Evolutionary conservation across 1,140 invertebrate species (phyloP).

Genomic region (Papilio helenus): DNA sequence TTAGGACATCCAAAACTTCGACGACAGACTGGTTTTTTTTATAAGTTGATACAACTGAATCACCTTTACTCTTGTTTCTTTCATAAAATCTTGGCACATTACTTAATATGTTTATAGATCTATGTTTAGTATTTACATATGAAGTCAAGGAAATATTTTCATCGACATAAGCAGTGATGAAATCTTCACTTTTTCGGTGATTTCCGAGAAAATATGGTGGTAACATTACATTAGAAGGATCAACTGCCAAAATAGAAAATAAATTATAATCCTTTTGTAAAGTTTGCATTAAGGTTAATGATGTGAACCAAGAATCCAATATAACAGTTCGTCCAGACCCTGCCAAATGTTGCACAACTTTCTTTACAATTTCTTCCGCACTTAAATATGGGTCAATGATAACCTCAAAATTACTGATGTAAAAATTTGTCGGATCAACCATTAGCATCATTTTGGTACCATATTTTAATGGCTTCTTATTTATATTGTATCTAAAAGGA

Average conservation of each 20-base stretch:
- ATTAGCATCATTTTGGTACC: conserved; percentile 78
- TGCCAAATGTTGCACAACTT: conserved; percentile 71
- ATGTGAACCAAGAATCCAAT: conserved; percentile 73
- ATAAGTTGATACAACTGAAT: conserved; percentile 64
- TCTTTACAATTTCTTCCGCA: conserved; percentile 64
- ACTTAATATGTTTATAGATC: conserved; percentile 60
- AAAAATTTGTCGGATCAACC: conserved; percentile 77
- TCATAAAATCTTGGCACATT: conserved; percentile 70
- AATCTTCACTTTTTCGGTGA: conserved; percentile 59
- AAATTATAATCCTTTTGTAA: conserved; percentile 68
- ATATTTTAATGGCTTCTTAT: conserved; percentile 67
- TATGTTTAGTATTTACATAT: conserved; percentile 58
- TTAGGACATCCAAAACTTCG: conserved; percentile 77
- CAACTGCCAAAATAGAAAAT: conserved; percentile 63
- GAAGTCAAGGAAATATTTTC: conserved; percentile 62
- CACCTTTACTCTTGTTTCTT: conserved; percentile 52
- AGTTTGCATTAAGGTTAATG: conserved; percentile 59
- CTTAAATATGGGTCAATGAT: conserved; percentile 71
- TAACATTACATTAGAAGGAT: conserved; percentile 64
- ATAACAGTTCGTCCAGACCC: conserved; percentile 68
- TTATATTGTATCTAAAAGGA: conserved; percentile 80
- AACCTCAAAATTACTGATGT: conserved; percentile 80
- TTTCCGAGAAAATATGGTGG: conserved; percentile 68
- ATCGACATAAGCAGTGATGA: conserved; percentile 70
- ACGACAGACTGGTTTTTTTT: conserved; percentile 74